A percentile compares a stretch with the other conserved stretches of the same genome.
Evolutionary conservation across 2,797 vertebrate genomes (phyloP).

Genomic region (Cyprinodon diabolis): DNA sequence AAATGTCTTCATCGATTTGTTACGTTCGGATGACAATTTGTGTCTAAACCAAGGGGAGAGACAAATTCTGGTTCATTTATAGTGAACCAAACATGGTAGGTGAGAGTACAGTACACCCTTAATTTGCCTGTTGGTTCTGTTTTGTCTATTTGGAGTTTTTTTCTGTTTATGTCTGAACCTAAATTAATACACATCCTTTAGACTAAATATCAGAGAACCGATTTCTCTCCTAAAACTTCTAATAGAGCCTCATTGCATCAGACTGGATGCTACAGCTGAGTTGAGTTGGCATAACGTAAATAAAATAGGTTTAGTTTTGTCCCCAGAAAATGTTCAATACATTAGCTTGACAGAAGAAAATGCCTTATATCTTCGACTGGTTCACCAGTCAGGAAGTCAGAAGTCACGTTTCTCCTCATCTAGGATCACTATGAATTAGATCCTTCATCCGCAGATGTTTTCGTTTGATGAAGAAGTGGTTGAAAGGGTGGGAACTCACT

Average conservation of each 20-base stretch:
- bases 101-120: not conserved
- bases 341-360: not conserved
- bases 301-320: not conserved
- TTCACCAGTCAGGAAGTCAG: not conserved
- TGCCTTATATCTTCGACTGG: not conserved
- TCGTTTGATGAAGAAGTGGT: conserved; percentile 28
- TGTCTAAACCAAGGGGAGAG: too few species aligned
- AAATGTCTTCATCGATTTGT: too few species aligned
- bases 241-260: not conserved
- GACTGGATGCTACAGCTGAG: not conserved
- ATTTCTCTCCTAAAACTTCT: not conserved
- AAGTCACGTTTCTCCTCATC: conserved; percentile 27
- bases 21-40: too few species aligned
- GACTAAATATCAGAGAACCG: not conserved
- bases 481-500: conserved; percentile 30
- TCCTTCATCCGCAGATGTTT: conserved; percentile 61
- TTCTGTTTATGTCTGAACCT: not conserved
- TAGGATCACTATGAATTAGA: conserved; percentile 30
- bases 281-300: not conserved
- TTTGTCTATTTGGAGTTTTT: not conserved
- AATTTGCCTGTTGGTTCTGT: not conserved
- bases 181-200: not conserved
- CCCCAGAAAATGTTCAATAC: not conserved
- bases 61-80: too few species aligned
- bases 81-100: too few species aligned